Base-by-base conservation (phyloP, 2,888 invertebrate species). In the Ditula angustiorana region DNA sequence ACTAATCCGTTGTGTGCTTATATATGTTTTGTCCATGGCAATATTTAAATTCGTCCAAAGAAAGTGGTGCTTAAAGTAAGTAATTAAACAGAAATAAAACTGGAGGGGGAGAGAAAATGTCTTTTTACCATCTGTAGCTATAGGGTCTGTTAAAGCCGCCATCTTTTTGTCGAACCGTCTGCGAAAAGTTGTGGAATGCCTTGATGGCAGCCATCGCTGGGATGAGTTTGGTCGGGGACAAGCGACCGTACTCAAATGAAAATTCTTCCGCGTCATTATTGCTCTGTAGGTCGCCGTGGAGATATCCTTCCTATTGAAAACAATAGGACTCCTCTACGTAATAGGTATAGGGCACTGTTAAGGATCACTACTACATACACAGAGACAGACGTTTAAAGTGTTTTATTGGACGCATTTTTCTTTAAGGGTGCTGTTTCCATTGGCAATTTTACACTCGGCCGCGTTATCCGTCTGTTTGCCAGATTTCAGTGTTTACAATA, bases 191-290 rank as follows among this genome's bases (percentile, higher is more conserved):
- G 78, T 80, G 88, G 89, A 89, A 90, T 89, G 83, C 85, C 83
- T 84, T 82, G 84, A 85, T 85, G 82, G 83, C 72, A 75, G 74
- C 74, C 74, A 65, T 57, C 73, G 74, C 71, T 69, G 68, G 77
- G 80, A 82, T 81, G 83, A 83, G 81, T 78, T 78, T 77, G 67
- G 67, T 67, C 67, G 61, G 77, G 75, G 79, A 79, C 80, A 78
- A 75, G 73, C 73, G 74, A 74, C 81, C 82, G 77, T 78, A 79
- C 83, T 84, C 76, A 87, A 89, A 90, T 90, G 87, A 89, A 89
- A 89, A 87, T 87, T 90, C 87, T 86, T 86, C 85, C 72, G 74
- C 72, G 80, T 82, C 85, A 87, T 88, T 88, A 87, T 84, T 85
- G 83, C 85, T 86, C 84, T 83, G 81, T 82, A 77, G 72, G 44